Evolutionary conservation across 2,797 vertebrate species (phyloP), one percentile per base, ranked within the genome.

Genomic region (Aldrovandia affinis): DNA sequence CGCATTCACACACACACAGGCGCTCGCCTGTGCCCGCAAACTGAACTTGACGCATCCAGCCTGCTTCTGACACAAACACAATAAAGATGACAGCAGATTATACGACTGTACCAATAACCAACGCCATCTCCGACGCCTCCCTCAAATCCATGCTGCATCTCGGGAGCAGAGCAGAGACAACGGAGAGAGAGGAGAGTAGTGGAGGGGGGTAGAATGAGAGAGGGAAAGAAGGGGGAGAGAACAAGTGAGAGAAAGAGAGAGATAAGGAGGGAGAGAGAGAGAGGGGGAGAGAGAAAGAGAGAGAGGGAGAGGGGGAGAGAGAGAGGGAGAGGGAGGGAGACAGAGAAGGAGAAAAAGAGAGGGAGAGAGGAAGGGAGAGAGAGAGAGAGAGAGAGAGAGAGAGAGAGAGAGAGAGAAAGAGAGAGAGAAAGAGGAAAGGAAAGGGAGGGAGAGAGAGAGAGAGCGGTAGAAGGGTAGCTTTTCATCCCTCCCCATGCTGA

Each of bases 391-490:
- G 70, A 30, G 57, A 78, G 20, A 42, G 7, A 6, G 28, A 79
- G 39, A 28, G 22, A 83, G 55, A 20, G 44, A 57, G 36, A 54
- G 9, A 30, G 54, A 54, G 30, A 44, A 54, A 55, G 75, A 78
- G 33, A 70, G 15, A 61, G 15, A 39, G 6, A n/a, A 55, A 44
- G 54, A 73, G 65, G 84, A 68, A 70, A 63, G 84, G 78, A 83
- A 61, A 30, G 33, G 39, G 75, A 59, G 30, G 63, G 52, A 84
- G 50, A 54, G 80, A 44, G 55, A 78, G 36, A 52, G 77, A 81
- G 85, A 83, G 80, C 81, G 44, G 70, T 81, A 86, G 83, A 55
- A 57, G 59, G 57, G 70, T 3, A 6, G 70, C 70, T 75, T 75
- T 75, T 75, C 70, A 75, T n/a, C 73, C 73, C 73, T 77, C 39